Evolutionary conservation across 2,888 invertebrate genomes (phyloP), one percentile per base, ranked within the genome.

Genomic region (Pedicia rivosa): DNA sequence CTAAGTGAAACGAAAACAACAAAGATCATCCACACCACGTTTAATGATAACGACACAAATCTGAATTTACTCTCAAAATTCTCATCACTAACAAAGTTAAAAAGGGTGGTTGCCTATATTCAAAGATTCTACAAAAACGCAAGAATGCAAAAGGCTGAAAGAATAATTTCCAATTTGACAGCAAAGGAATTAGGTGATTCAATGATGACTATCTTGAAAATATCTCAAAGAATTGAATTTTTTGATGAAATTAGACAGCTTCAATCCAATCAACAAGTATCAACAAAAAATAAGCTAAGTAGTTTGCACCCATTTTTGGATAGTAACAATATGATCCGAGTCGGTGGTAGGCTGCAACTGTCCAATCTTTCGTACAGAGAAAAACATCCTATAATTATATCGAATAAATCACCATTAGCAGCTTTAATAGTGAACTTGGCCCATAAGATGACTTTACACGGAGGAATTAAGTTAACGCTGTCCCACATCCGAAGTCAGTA

Each of bases 271-370:
- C 2, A 10, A 14, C 14, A 10, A 12, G n/a, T n/a, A n/a, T n/a
- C n/a, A n/a, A n/a, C n/a, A n/a, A n/a, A n/a, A n/a, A 30, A 30
- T 3, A 30, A 30, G 3, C 30, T 30, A 10, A 30, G 30, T 16
- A 14, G 12, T 2, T 17, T 30, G 10, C 14, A 30, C 4, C 33
- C 33, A 9, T 33, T 33, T 4, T 12, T 33, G 8, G 20, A 33
- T 20, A 17, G 33, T 8, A 10, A 17, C 20, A 20, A 20, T 3
- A 33, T 33, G 12, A 17, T 33, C 17, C 33, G 33, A 10, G 33
- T 33, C 8, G 33, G 33, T n/a, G 33, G 33, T 17, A 33, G 33
- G 22, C 22, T 33, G n/a, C 33, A 13, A 10, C 14, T 19, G 10
- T 17, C 33, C 2, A 4, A 19, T 2, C 10, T 20, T n/a, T 19